phyloP scores from a whole-genome alignment of 2,797 vertebrate genomes.

The Telmatherina bonti region DNA sequence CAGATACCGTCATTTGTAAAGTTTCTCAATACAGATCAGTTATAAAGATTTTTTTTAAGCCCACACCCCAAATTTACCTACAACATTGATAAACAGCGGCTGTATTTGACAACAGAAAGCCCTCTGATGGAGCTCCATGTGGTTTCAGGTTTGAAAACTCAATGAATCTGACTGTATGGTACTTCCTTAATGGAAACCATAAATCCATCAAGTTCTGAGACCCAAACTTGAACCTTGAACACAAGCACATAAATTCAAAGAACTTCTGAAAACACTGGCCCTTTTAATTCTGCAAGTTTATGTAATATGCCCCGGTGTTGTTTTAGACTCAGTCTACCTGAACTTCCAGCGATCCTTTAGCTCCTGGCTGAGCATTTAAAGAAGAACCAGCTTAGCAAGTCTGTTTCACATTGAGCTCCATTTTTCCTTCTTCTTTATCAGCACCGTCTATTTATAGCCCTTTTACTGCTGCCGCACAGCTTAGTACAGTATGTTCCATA shows the following conservation, averaged over 20 bases:
- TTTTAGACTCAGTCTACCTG: constrained; percentile 28
- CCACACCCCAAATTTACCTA: too few species aligned
- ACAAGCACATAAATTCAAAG: constrained; percentile 45
- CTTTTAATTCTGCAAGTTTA: constrained; percentile 1
- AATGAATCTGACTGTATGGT: background rate
- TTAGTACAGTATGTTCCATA: constrained; percentile 75
- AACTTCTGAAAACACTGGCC: constrained; percentile 12
- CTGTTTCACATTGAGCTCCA: constrained; percentile 48
- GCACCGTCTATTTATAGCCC: constrained; percentile 77
- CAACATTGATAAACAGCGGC: background rate
- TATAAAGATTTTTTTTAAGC: too few species aligned
- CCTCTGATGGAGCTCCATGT: constrained; percentile 9
- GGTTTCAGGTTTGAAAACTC: constrained; percentile 1
- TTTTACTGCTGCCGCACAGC: constrained; percentile 63
- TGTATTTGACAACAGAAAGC: background rate
- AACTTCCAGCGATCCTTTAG: constrained; percentile 44
- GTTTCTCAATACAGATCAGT: too few species aligned
- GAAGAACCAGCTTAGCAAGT: constrained; percentile 54
- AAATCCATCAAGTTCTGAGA: constrained; percentile 37
- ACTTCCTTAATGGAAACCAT: constrained; percentile 33
- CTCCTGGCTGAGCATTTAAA: constrained; percentile 50
- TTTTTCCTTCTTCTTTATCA: constrained; percentile 68
- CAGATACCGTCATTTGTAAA: too few species aligned
- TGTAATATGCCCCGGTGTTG: constrained; percentile 33
- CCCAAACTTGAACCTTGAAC: constrained; percentile 8